Conservation (phyloP, 2,797 vertebrate species). For the Anas acuta region DNA sequence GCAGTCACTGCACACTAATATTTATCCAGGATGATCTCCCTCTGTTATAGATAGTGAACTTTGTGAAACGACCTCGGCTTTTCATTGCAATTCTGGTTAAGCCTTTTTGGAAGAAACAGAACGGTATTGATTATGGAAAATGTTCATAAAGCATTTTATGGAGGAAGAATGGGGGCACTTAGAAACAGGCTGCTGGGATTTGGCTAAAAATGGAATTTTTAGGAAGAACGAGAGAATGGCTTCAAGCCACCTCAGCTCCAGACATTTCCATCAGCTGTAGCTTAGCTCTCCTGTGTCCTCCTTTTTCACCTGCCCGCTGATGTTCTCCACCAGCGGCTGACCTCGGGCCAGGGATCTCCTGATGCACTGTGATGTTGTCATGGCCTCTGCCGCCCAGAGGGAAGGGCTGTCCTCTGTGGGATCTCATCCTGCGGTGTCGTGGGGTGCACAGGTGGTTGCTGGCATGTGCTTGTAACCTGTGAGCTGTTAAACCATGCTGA, state of each 20-base stretch:
- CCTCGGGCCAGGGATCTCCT: not conserved
- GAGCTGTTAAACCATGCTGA: not conserved
- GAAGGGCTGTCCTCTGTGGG: not conserved
- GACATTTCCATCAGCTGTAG: not conserved
- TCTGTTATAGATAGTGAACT: not conserved
- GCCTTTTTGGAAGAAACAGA: not conserved
- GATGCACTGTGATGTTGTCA: too few species aligned
- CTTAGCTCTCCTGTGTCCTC: fast-evolving
- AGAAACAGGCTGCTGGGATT: not conserved
- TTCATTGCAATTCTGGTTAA: not conserved
- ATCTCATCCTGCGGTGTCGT: not conserved
- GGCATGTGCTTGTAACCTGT: not conserved
- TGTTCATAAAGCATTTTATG: not conserved
- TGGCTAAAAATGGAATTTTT: fast-evolving
- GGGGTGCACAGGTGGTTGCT: not conserved
- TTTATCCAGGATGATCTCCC: not conserved
- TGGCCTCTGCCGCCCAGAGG: too few species aligned
- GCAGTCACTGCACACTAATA: not conserved
- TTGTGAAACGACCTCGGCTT: not conserved
- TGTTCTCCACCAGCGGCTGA: not conserved
- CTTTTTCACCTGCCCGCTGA: not conserved
- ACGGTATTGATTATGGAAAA: not conserved
- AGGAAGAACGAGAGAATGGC: not conserved
- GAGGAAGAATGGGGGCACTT: not conserved
- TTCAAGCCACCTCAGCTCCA: not conserved